phyloP scores from a whole-genome alignment of 1,140 invertebrate species.

The Cydia pomonella region DNA sequence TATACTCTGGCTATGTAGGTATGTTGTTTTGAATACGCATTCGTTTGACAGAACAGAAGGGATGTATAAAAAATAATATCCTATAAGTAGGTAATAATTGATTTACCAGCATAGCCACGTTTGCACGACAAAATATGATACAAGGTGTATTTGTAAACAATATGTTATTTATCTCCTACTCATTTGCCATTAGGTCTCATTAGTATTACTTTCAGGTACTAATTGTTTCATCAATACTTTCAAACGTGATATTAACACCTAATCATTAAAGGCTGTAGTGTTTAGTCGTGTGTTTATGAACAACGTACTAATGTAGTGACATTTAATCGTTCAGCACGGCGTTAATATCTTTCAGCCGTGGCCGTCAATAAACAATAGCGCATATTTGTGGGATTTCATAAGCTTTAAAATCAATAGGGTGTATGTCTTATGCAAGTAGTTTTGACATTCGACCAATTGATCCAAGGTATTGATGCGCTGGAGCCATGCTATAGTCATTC shows the following conservation, averaged over 20 bases:
- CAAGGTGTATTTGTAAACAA: neutral
- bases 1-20: no score
- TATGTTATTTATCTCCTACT: neutral
- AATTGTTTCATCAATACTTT: slow-evolving; percentile 6
- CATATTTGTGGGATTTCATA: slow-evolving; percentile 4
- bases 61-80: no score
- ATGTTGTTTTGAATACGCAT: no score
- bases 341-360: slow-evolving; percentile 21
- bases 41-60: no score
- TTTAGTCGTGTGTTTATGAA: slow-evolving; percentile 1
- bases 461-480: neutral
- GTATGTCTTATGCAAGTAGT: neutral
- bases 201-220: slow-evolving; percentile 2
- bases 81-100: no score
- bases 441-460: neutral
- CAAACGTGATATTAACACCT: slow-evolving; percentile 16
- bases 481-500: slow-evolving; percentile 9
- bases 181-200: neutral
- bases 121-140: neutral
- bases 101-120: no score
- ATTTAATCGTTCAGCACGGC: slow-evolving; percentile 15
- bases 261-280: slow-evolving; percentile 5
- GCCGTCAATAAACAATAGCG: slow-evolving; percentile 17
- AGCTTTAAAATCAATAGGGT: neutral
- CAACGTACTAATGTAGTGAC: slow-evolving; percentile 16